A percentile compares a stretch with the other conserved stretches of the same genome.
Conservation (phyloP, 2,797 vertebrate genomes). For the Alauda arvensis region DNA sequence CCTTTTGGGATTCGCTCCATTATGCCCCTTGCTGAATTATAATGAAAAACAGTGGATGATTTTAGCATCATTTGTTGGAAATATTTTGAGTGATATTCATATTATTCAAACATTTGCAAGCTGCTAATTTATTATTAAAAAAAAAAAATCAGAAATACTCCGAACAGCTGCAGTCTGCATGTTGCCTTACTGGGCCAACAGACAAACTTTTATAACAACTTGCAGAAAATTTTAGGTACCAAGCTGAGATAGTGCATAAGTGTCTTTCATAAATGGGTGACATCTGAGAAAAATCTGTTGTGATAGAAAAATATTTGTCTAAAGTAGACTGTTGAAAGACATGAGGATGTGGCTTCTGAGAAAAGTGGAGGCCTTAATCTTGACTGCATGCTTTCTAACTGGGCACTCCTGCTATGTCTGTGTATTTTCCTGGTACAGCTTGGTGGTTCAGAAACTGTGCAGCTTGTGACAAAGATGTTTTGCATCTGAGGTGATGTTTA, state of each 20-base stretch:
- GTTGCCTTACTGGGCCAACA: not conserved
- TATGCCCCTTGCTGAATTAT: not conserved
- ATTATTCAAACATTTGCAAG: not conserved
- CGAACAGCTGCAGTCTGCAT: not conserved
- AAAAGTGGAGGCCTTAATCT: not conserved
- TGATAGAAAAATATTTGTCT: not conserved
- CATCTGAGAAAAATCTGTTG: not conserved
- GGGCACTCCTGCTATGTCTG: not conserved
- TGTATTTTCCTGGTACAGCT: not conserved
- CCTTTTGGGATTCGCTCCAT: not conserved
- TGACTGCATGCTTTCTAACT: not conserved
- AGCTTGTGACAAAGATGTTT: not conserved
- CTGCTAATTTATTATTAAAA: not conserved
- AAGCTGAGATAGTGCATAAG: not conserved
- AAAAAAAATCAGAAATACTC: not conserved
- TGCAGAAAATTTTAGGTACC: not conserved
- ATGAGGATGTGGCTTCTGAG: not conserved
- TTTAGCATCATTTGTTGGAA: slow-evolving; percentile 5
- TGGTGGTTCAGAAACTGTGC: not conserved
- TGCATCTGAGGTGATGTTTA: not conserved
- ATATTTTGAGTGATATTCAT: not conserved
- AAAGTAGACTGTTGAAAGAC: not conserved
- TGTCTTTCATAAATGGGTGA: not conserved
- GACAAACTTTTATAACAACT: not conserved
- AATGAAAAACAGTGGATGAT: not conserved